Conservation (phyloP, 2,113 vertebrate species). For the Aphyosemion australe region DNA sequence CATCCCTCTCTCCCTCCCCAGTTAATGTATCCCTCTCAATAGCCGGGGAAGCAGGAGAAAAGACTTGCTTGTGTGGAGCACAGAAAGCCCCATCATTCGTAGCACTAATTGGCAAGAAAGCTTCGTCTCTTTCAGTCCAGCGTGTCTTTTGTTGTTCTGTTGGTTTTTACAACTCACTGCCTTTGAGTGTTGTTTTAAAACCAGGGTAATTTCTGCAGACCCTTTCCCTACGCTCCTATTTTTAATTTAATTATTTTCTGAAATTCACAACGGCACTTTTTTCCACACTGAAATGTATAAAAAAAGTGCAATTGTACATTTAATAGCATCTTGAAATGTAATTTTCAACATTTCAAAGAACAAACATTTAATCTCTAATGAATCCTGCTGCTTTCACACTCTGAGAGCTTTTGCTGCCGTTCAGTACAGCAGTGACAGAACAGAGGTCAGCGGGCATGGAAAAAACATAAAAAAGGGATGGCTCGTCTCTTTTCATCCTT, state of each 20-base stretch:
- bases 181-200: conserved; percentile 89
- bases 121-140: conserved; percentile 87
- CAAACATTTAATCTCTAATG: conserved; percentile 66
- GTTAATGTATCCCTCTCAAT: conserved; percentile 87
- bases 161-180: conserved; percentile 87
- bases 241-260: conserved; percentile 53
- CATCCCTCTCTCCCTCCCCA: conserved; percentile 49
- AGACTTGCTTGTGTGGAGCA: conserved; percentile 78
- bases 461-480: conserved; percentile 13
- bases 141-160: conserved; percentile 84
- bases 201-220: conserved; percentile 81
- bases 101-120: conserved; percentile 89
- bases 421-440: conserved; percentile 45
- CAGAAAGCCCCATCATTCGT: conserved; percentile 82
- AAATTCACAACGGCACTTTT: conserved; percentile 83
- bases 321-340: conserved; percentile 36
- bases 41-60: conserved; percentile 68
- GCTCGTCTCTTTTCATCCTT: conserved; percentile 65
- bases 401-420: conserved; percentile 68
- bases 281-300: conserved; percentile 7
- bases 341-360: conserved; percentile 37
- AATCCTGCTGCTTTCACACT: conserved; percentile 60
- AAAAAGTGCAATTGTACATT: conserved; percentile 30
- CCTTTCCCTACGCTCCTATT: conserved; percentile 51
- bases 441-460: conserved; percentile 43